These are phyloP conservation scores for Otocyon megalotis DNA, from an alignment of 2,113 vertebrate species.

Conservation along the genomic window DNA sequence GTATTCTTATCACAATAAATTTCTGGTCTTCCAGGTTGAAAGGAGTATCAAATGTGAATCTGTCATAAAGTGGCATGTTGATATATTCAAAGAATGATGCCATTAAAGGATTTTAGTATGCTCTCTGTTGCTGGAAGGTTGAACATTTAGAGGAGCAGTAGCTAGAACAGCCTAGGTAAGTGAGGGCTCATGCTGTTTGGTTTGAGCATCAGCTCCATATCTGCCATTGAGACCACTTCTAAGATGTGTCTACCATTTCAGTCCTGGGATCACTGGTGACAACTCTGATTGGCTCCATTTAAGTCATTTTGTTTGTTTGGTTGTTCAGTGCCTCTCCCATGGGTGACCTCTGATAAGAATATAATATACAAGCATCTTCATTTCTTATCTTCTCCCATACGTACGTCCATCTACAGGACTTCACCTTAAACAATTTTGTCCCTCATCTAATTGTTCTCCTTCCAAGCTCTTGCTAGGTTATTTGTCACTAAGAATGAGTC, in stretches of 20 bases:
- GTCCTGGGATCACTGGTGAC: not conserved
- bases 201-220: not conserved
- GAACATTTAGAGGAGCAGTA: not conserved
- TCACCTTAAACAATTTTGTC: not conserved
- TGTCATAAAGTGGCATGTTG: too few species aligned
- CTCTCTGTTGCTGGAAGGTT: not conserved
- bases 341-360: not conserved
- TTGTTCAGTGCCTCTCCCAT: not conserved
- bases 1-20: not conserved
- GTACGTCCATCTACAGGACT: not conserved
- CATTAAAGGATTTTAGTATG: not conserved
- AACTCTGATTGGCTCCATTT: not conserved
- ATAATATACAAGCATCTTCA: not conserved
- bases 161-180: not conserved
- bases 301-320: not conserved
- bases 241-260: not conserved
- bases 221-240: not conserved
- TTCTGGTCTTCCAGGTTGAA: not conserved
- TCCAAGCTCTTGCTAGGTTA: not conserved
- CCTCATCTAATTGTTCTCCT: not conserved
- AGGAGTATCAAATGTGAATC: not conserved
- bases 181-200: not conserved
- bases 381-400: not conserved
- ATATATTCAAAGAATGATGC: not conserved
- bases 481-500: not conserved